Conservation (phyloP, 1,140 invertebrate species). For the Halesus radiatus region DNA sequence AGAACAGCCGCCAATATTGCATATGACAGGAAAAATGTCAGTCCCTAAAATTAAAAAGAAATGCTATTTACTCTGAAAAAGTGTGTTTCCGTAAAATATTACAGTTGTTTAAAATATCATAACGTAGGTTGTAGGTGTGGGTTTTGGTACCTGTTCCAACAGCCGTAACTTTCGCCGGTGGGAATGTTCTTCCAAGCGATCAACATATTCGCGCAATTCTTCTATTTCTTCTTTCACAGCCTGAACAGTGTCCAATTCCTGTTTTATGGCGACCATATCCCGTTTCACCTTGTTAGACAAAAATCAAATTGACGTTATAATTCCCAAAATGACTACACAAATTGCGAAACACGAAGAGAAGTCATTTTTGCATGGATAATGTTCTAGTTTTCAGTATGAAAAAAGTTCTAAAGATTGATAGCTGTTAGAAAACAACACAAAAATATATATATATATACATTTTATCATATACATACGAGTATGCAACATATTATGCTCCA, state of each 20-base stretch:
- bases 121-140: background rate
- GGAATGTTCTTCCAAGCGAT: conserved; percentile 87
- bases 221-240: conserved; percentile 95
- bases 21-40: conserved; percentile 93
- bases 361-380: no score
- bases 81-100: background rate
- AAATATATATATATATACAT: no score
- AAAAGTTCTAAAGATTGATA: no score
- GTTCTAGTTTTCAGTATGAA: no score
- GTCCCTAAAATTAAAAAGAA: conserved; percentile 61
- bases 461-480: no score
- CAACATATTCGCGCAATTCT: conserved; percentile 82
- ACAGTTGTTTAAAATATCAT: background rate
- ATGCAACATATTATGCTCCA: no score
- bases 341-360: no score
- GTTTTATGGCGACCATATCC: conserved; percentile 94
- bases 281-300: conserved; percentile 78
- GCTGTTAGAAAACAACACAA: no score
- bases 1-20: conserved; percentile 94
- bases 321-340: no score
- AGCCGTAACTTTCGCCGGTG: conserved; percentile 82
- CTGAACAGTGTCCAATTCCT: conserved; percentile 92
- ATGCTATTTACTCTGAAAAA: background rate
- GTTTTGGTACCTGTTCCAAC: conserved; percentile 83
- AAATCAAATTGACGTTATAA: no score